phyloP scores from a whole-genome alignment of 53 echinoderm and acorn worm species.

The Glandiceps talaboti region DNA sequence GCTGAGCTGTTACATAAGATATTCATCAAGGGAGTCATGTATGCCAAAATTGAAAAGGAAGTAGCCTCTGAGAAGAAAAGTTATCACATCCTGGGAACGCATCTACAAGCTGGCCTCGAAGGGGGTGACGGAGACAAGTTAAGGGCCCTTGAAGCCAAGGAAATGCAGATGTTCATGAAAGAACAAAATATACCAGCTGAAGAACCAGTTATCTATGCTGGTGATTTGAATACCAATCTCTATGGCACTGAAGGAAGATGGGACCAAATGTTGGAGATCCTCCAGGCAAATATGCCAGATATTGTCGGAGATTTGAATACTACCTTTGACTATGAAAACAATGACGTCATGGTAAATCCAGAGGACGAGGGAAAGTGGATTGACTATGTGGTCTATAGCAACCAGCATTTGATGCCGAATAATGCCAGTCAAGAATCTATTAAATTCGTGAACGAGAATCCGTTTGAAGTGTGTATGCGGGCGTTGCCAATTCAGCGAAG shows the following conservation, averaged over 20 bases:
- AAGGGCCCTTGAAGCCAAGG: constrained; percentile 46
- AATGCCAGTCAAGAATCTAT: constrained; percentile 36
- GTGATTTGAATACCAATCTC: constrained; percentile 65
- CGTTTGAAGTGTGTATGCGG: constrained; percentile 39
- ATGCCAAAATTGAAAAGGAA: constrained; percentile 46
- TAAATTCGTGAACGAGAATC: constrained; percentile 14
- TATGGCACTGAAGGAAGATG: constrained; percentile 38
- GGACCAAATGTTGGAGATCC: constrained; percentile 35
- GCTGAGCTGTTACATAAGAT: too few relatives aligned
- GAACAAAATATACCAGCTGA: constrained; percentile 28
- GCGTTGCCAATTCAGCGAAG: constrained; percentile 21
- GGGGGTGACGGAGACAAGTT: constrained; percentile 7
- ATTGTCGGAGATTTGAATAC: constrained; percentile 39
- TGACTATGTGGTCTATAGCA: constrained; percentile 65
- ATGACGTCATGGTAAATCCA: constrained; percentile 36
- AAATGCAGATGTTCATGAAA: constrained; percentile 57
- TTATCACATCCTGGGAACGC: constrained; percentile 84
- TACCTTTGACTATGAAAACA: constrained; percentile 49
- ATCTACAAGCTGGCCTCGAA: constrained; percentile 57
- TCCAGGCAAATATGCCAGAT: constrained; percentile 41
- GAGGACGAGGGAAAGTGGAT: constrained; percentile 26
- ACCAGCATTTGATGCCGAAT: constrained; percentile 42
- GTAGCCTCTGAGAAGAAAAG: constrained; percentile 23
- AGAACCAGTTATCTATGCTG: constrained; percentile 73
- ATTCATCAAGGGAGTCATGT: constrained; percentile 67